phyloP scores from a whole-genome alignment of 2,113 vertebrate species.

The Corythaixoides concolor region DNA sequence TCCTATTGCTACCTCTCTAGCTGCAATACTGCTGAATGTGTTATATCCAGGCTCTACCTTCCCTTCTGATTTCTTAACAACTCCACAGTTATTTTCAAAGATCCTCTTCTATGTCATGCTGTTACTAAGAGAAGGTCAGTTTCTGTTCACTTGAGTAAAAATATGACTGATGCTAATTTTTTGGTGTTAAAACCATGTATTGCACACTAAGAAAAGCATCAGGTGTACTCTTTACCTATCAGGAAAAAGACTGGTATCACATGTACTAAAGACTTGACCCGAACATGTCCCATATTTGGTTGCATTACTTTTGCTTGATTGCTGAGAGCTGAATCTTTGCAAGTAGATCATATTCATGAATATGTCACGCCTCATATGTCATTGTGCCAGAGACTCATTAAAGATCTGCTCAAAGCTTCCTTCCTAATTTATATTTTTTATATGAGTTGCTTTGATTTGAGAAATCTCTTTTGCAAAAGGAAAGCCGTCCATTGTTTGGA shows the following conservation, averaged over 20 bases:
- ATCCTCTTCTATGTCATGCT: not conserved
- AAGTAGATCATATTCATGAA: constrained; percentile 17
- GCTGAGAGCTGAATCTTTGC: not conserved
- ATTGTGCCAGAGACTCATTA: constrained; percentile 25
- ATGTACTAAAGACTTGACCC: not conserved
- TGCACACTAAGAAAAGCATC: not conserved
- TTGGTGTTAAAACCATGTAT: not conserved
- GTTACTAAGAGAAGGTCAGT: not conserved
- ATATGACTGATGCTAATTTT: not conserved
- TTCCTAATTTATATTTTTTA: constrained; percentile 38
- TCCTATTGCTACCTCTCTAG: not conserved
- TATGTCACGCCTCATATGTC: not conserved
- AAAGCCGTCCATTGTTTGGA: constrained; percentile 17
- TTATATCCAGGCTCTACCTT: not conserved
- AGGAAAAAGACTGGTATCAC: not conserved
- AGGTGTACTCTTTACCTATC: not conserved
- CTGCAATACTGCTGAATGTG: not conserved
- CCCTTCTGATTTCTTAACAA: not conserved
- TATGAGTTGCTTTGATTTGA: constrained; percentile 23
- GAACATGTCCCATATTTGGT: not conserved
- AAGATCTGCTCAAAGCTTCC: constrained; percentile 29
- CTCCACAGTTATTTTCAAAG: not conserved
- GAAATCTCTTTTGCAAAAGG: constrained; percentile 32
- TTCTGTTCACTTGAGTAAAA: constrained; percentile 11
- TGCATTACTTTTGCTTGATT: not conserved